Evolutionary conservation across 2,797 vertebrate genomes (phyloP).

Genomic region (Galagoides demidoff): DNA sequence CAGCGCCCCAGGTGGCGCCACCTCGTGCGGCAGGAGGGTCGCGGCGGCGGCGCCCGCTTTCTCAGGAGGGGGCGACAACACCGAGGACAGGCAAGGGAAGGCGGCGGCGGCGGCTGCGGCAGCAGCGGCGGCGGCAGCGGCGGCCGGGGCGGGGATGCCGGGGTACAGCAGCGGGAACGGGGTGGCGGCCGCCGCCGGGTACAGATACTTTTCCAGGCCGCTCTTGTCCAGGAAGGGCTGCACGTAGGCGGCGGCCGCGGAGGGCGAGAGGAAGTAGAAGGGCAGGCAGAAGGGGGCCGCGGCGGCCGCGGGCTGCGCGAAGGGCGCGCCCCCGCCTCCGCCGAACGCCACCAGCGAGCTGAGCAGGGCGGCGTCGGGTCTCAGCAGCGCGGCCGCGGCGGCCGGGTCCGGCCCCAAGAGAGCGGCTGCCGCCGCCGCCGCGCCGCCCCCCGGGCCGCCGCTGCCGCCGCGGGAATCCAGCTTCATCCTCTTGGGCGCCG

Average conservation of each 20-base stretch:
- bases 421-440: constrained; percentile 70
- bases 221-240: constrained; percentile 96
- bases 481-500: constrained; percentile 91
- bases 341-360: constrained; percentile 94
- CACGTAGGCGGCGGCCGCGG: constrained; percentile 93
- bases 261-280: constrained; percentile 95
- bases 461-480: constrained; percentile 86
- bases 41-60: constrained; percentile 85
- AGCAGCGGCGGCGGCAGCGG: constrained; percentile 80
- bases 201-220: constrained; percentile 94
- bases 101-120: constrained; percentile 88
- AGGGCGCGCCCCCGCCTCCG: constrained; percentile 85
- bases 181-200: constrained; percentile 88
- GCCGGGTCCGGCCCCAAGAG: constrained; percentile 72
- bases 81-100: constrained; percentile 91
- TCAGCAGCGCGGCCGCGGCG: constrained; percentile 73
- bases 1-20: constrained; percentile 76
- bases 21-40: constrained; percentile 77
- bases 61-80: constrained; percentile 85
- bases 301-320: constrained; percentile 89
- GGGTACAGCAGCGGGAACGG: constrained; percentile 94
- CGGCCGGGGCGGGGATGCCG: constrained; percentile 87
- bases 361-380: constrained; percentile 92
- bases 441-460: constrained; percentile 36
- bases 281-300: constrained; percentile 95